Base-by-base conservation (phyloP, 2,113 vertebrate species). In the Ancistrus triradiatus region DNA sequence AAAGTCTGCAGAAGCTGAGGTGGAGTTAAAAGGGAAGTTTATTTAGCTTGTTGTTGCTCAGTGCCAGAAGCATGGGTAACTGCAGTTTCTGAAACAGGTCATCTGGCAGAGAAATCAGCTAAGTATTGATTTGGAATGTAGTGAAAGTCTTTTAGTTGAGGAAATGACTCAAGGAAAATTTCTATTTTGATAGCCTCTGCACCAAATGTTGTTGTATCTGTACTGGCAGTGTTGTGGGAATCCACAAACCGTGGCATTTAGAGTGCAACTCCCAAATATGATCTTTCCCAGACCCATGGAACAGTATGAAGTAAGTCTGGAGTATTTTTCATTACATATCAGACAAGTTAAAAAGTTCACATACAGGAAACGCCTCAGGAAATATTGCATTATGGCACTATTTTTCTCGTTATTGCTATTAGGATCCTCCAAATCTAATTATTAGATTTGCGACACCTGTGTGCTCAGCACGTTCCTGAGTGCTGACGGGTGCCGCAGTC, bases 41-140 rank as follows among this genome's bases (percentile, higher is more conserved):
- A 15, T 52, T 9, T 7, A 88, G 68, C n/a, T 80, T 86, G 73
- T 92, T 97, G 73, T 72, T 81, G 51, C 74, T 90, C 50, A 97
- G 82, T 69, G 80, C 86, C 72, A 97, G 82, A 63, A 74, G 79
- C n/a, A 84, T 58, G 13, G 97, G 89, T 21, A 70, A 78, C 10
- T 70, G 70, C 27, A 92, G 78, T 56, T 85, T 88, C 60, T 89
- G 83, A 0, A 98, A 98, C 51, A 87, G 63, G 0, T 80, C 3
- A 3, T 76, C 79, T 31, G 85, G 85, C 6, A 90, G 72, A 70
- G 80, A 81, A 47, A 70, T 44, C 19, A 89, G 50, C 31, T 73
- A 10, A 47, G 88, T 75, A 24, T 25, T 78, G 61, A 1, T 63
- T 47, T 7, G 4, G 6, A 3, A 89, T 51, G 9, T 21, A 56